Evolutionary conservation across 2,797 vertebrate genomes (phyloP), one percentile per base, ranked within the genome.

Genomic region (Cephalopachus bancanus): DNA sequence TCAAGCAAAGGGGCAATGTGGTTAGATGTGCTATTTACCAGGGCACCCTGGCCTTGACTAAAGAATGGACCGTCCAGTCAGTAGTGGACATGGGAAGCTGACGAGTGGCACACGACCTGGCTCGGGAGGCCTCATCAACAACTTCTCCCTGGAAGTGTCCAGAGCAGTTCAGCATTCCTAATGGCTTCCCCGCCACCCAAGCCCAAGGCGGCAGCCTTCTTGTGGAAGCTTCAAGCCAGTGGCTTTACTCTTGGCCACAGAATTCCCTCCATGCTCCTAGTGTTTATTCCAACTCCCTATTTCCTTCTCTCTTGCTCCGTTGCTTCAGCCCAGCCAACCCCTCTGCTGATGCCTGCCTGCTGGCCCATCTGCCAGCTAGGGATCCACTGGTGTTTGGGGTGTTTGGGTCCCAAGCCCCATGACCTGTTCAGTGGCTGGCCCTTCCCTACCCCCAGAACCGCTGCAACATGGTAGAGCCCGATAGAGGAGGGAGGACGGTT

Each of bases 271-370:
- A 26, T 0, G 20, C 14, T 7, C n/a, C 44, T 7, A 24, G n/a
- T 3, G 0, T 53, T 33, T 20, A 4, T 24, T 67, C 11, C 1
- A 15, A 7, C 3, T 7, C 14, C 49, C 33, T 55, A 22, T 17
- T n/a, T 80, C 22, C n/a, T 37, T 83, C 14, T 3, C 14, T 30
- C 33, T 81, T 64, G 1, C 28, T 65, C 89, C 20, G 3, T 59
- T 4, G 22, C 12, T 71, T 62, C 16, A 57, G 37, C 44, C 15
- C 7, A 10, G 15, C 55, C 0, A n/a, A n/a, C 15, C 8, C 26
- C 16, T 62, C 64, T 76, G 16, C 26, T 37, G 28, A 62, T 5
- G 24, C 57, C 83, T 72, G 15, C 33, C 55, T 10, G 0, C 1
- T 49, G 14, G 60, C 16, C 30, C 1, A 0, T 44, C 30, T 53